These are phyloP conservation scores for Glossophaga mutica DNA, from an alignment of 2,797 vertebrate species.

Conservation along the genomic window DNA sequence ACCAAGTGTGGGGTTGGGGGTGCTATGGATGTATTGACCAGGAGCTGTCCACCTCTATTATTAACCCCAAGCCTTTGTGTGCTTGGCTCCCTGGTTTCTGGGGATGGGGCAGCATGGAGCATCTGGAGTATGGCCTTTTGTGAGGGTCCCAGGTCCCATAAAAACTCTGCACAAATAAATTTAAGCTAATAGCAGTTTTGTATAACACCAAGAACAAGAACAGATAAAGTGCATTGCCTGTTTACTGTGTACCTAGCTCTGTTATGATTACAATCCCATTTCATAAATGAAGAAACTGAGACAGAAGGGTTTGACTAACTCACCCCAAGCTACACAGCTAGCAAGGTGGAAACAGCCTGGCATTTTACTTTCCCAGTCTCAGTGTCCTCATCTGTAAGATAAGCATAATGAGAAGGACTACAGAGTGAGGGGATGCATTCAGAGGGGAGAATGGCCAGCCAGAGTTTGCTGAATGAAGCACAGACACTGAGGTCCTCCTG, in stretches of 20 bases:
- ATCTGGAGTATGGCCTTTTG: background rate
- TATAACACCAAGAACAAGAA: background rate
- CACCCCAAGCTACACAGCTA: background rate
- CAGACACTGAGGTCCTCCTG: background rate
- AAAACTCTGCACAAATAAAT: background rate
- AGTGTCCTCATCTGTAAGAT: background rate
- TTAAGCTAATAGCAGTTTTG: background rate
- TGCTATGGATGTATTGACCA: background rate
- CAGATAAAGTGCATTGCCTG: background rate
- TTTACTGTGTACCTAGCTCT: background rate
- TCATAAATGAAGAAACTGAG: background rate
- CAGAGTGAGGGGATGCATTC: background rate
- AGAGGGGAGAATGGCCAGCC: background rate
- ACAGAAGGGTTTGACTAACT: background rate
- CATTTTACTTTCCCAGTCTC: background rate
- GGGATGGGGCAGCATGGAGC: background rate
- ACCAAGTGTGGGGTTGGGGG: too few species aligned
- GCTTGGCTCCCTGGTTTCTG: background rate
- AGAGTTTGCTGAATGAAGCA: background rate
- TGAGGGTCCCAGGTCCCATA: background rate
- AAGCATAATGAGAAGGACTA: too few species aligned
- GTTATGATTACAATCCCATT: background rate
- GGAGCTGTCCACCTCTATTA: background rate
- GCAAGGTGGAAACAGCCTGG: background rate
- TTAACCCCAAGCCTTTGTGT: background rate